phyloP scores from a whole-genome alignment of 2,797 vertebrate species.

The Enteromius viviparus region DNA sequence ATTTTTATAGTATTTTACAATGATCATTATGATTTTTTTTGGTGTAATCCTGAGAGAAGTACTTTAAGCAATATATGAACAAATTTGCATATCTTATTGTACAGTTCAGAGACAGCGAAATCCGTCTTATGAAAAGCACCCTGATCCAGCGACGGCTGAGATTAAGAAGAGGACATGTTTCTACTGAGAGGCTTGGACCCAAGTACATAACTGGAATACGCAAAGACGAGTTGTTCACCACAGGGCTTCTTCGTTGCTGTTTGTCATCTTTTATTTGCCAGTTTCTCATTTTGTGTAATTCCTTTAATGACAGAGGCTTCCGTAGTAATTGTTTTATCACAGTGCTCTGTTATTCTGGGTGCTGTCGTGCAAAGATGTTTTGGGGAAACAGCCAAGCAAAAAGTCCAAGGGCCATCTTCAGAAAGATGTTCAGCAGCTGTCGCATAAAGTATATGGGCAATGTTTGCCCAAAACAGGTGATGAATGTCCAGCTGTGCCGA shows the following conservation, averaged over 20 bases:
- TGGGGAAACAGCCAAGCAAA: constrained; percentile 23
- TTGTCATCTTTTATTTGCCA: not conserved
- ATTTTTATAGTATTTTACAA: constrained; percentile 74
- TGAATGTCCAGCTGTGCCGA: constrained; percentile 47
- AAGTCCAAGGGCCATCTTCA: constrained; percentile 7
- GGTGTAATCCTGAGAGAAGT: constrained; percentile 60
- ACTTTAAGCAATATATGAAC: constrained; percentile 84
- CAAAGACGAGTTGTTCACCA: constrained; percentile 27
- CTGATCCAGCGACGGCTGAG: constrained; percentile 32
- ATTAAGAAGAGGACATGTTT: constrained; percentile 42
- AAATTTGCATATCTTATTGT: constrained; percentile 83
- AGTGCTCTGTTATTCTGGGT: constrained; percentile 32
- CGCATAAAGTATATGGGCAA: constrained; percentile 85
- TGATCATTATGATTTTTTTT: constrained; percentile 70
- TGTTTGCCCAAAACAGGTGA: constrained; percentile 79
- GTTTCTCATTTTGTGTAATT: constrained; percentile 20
- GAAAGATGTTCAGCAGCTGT: constrained; percentile 63
- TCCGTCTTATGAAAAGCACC: constrained; percentile 29
- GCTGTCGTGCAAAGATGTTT: constrained; percentile 24
- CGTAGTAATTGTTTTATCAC: constrained; percentile 29
- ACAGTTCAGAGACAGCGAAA: constrained; percentile 80
- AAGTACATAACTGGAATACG: constrained; percentile 84
- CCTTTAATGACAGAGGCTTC: constrained; percentile 25
- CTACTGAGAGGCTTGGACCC: constrained; percentile 66
- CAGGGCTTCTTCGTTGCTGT: constrained; percentile 26